These are phyloP conservation scores for Piaya cayana DNA, from an alignment of 2,113 vertebrate genomes.

Conservation along the genomic window DNA sequence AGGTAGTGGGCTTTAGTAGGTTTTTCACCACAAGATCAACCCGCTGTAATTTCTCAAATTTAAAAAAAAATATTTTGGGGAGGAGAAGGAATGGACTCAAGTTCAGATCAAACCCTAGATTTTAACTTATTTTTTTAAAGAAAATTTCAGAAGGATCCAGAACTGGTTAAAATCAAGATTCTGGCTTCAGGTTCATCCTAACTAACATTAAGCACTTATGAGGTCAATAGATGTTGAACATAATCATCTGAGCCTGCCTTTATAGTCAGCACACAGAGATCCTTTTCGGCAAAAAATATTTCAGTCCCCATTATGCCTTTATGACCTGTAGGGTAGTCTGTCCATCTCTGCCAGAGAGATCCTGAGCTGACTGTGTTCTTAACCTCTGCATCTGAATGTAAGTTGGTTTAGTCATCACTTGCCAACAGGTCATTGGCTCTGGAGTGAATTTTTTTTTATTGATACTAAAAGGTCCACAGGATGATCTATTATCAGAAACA, in stretches of 20 bases:
- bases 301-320: not conserved
- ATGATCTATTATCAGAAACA: not conserved
- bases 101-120: not conserved
- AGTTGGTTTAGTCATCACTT: not conserved
- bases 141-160: not conserved
- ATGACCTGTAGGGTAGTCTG: not conserved
- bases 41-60: not conserved
- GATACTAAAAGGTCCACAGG: not conserved
- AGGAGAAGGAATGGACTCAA: not conserved
- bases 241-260: not conserved
- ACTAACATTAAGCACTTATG: not conserved
- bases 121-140: not conserved
- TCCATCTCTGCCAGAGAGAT: not conserved
- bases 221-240: not conserved
- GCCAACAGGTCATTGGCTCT: not conserved
- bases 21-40: not conserved
- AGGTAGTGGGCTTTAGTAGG: not conserved
- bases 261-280: not conserved
- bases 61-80: not conserved
- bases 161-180: not conserved
- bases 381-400: not conserved
- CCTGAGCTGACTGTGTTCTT: not conserved
- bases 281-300: not conserved
- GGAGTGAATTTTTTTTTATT: not conserved
- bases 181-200: not conserved